Evolutionary conservation across 2,888 invertebrate species (phyloP), one percentile per base, ranked within the genome.

Genomic region (Hydrotaea cyrtoneurina): DNA sequence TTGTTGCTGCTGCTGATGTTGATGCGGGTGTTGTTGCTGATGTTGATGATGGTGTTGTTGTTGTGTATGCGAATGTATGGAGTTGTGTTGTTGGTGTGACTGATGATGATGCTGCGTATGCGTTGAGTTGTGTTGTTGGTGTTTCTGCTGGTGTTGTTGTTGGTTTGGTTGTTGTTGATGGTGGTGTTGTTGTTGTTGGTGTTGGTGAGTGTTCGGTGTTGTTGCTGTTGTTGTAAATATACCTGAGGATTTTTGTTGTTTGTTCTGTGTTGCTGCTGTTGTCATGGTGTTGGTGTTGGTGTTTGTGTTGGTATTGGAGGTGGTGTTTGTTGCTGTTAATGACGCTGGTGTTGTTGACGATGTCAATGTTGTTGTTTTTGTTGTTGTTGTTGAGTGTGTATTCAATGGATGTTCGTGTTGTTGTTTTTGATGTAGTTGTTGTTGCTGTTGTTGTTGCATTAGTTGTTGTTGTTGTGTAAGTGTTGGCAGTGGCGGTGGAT

Each of bases 401-500:
- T 76, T 21, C 76, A 57, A 77, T 64, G 2, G 31, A 31, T 31
- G 31, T 31, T 31, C 31, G 31, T 31, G 31, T 31, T 31, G 31
- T 31, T 31, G 31, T 31, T 31, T 31, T 31, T 31, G 31, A 31
- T 31, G 31, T 2, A 4, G 31, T 46, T 76, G 81, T 62, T 81
- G 86, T 75, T 85, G 82, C 36, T 76, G 81, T 62, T 81, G 86
- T 75, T 85, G 82, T 31, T 86, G 72, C 73, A 85, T 77, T 36
- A 83, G 78, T 62, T 84, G 86, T 74, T 69, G 86, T 66, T 83
- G 87, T 84, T 87, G 86, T 81, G 85, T 80, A 62, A 86, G 76
- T 87, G 87, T 86, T 87, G 90, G 89, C 89, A 89, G 89, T 88
- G 90, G 88, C 84, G 92, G 93, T 85, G 94, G 92, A 94, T 94